phyloP scores from a whole-genome alignment of 2,888 invertebrate species.

The Metopia argyrocephala region DNA sequence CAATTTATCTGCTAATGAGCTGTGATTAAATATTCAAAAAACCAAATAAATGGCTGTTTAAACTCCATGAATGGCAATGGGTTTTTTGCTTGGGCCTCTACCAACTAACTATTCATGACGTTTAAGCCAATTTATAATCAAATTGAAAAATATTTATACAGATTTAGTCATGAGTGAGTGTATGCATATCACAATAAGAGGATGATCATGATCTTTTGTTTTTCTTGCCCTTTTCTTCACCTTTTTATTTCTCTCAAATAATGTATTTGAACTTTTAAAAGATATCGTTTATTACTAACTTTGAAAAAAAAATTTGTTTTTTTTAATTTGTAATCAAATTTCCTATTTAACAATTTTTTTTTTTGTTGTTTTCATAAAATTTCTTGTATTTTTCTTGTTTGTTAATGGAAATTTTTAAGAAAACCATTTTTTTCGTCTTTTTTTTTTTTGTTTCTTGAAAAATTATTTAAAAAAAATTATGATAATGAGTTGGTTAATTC shows the following conservation, averaged over 20 bases:
- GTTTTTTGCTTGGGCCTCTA: background rate
- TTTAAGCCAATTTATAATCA: constrained; percentile 57
- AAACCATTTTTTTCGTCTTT: background rate
- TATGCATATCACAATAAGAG: background rate
- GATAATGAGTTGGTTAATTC: background rate
- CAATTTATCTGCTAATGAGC: constrained; percentile 64
- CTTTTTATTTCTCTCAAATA: constrained; percentile 43
- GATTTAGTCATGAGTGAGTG: background rate
- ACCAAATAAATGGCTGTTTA: background rate
- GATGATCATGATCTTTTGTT: background rate
- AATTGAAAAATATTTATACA: background rate
- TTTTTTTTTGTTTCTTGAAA: background rate
- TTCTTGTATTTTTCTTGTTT: too few relatives aligned
- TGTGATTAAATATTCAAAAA: constrained; percentile 60
- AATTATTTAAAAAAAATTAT: constrained; percentile 19
- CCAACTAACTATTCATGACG: background rate
- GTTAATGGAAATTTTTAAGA: constrained; percentile 8
- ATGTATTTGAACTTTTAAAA: constrained; percentile 50
- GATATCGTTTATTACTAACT: background rate
- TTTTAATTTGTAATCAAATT: constrained; percentile 37
- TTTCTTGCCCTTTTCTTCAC: constrained; percentile 50
- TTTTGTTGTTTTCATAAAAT: background rate
- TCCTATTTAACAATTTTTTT: constrained; percentile 4
- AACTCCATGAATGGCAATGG: background rate
- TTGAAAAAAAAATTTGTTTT: background rate